These are phyloP conservation scores for Macrostomum lignano DNA, from an alignment of 1,140 invertebrate species.

Conservation along the genomic window DNA sequence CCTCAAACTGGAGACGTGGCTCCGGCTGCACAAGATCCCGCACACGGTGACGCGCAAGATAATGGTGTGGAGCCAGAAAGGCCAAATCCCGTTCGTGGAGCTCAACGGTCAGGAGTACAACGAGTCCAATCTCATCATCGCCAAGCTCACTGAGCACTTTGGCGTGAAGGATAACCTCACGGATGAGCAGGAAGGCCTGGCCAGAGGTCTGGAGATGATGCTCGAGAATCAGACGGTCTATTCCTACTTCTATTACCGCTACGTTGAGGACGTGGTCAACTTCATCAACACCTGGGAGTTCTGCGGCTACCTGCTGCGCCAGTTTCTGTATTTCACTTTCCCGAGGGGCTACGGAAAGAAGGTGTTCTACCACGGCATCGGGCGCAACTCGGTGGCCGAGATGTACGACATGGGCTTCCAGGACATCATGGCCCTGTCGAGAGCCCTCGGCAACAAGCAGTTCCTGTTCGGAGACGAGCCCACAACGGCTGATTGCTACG, in stretches of 20 bases:
- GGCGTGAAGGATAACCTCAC: no score
- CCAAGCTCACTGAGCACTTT: no score
- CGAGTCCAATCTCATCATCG: conserved; percentile 28
- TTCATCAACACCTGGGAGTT: neutral
- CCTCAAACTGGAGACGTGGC: conserved; percentile 20
- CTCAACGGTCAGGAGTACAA: conserved; percentile 23
- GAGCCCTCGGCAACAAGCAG: conserved; percentile 17
- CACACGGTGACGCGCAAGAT: conserved; percentile 12
- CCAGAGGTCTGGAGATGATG: conserved; percentile 18
- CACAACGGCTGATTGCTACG: conserved; percentile 22
- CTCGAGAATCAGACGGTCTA: conserved; percentile 25
- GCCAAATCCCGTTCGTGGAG: conserved; percentile 28
- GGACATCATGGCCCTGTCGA: neutral
- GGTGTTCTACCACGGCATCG: conserved; percentile 1
- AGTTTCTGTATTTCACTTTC: conserved; percentile 3
- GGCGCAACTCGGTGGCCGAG: neutral
- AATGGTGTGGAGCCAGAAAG: conserved; percentile 9
- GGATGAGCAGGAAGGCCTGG: conserved; percentile 11
- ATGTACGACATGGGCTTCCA: conserved; percentile 4
- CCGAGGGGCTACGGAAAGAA: neutral
- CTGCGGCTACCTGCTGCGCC: conserved; percentile 4
- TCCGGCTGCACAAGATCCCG: conserved; percentile 16
- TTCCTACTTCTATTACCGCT: conserved; percentile 22
- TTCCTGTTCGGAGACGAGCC: conserved; percentile 24
- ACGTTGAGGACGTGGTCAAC: conserved; percentile 9